These are phyloP conservation scores for Phylloscopus whistleri DNA, from an alignment of 2,113 vertebrate genomes.

Conservation along the genomic window DNA sequence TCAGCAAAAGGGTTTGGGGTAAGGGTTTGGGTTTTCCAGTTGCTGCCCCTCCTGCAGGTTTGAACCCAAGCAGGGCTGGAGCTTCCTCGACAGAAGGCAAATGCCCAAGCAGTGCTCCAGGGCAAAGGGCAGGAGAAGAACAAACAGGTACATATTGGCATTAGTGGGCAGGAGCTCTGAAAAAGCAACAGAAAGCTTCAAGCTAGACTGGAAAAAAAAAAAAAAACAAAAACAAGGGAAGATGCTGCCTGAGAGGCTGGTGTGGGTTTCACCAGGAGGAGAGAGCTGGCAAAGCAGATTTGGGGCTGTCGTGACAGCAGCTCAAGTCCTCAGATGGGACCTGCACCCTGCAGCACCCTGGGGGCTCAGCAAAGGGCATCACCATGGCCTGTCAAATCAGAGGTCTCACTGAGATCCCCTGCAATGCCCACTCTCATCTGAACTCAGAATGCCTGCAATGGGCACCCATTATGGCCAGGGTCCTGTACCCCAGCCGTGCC, in stretches of 20 bases:
- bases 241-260: neutral
- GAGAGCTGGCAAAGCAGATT: neutral
- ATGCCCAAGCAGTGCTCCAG: neutral
- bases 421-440: neutral
- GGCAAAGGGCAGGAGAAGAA: conserved; percentile 21
- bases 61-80: neutral
- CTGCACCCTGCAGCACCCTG: neutral
- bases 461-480: neutral
- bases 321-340: neutral
- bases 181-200: neutral
- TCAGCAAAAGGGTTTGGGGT: neutral
- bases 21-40: neutral
- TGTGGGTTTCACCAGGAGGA: neutral
- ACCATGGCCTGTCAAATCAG: neutral
- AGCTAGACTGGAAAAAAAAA: neutral
- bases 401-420: neutral
- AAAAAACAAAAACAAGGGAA: neutral
- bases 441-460: accelerated
- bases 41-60: neutral
- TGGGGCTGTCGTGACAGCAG: accelerated
- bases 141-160: neutral
- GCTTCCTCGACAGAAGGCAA: neutral
- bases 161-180: neutral
- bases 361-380: neutral
- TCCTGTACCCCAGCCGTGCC: accelerated